phyloP scores from a whole-genome alignment of 1,140 invertebrate species.

The Nymphalis io region DNA sequence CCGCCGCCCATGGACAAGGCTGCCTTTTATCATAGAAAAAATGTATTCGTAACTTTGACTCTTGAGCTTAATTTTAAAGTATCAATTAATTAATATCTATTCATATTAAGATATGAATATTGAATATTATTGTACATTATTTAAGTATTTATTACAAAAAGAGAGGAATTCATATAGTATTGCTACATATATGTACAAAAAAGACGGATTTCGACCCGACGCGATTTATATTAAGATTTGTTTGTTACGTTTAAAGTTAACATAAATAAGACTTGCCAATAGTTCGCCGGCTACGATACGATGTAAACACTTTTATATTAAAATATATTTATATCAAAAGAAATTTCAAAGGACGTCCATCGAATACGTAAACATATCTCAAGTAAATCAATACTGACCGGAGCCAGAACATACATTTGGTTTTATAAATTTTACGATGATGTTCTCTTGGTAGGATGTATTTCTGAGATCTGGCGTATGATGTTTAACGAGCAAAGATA shows the following conservation, averaged over 20 bases:
- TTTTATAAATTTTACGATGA: conserved; percentile 76
- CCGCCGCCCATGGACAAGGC: no score
- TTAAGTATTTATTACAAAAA: no score
- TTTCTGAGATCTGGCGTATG: conserved; percentile 53
- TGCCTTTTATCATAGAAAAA: no score
- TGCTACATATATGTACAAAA: no score
- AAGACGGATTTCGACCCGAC: no score
- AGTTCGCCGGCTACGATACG: not conserved
- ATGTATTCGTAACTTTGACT: no score
- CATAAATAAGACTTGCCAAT: conserved; percentile 33
- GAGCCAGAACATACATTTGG: conserved; percentile 59
- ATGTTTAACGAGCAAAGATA: conserved; percentile 35
- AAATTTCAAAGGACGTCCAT: conserved; percentile 68
- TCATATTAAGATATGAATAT: no score
- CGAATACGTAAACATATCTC: conserved; percentile 63
- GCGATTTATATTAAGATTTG: not conserved
- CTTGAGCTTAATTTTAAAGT: no score
- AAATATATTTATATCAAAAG: conserved; percentile 34
- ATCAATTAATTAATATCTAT: no score
- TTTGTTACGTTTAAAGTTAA: conserved; percentile 13
- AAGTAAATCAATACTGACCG: conserved; percentile 71
- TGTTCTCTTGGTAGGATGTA: conserved; percentile 60
- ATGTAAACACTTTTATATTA: conserved; percentile 22
- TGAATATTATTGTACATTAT: no score
- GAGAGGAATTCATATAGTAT: no score